Percentiles rank a stretch among this genome's conserved stretches.
Evolutionary conservation across 2,888 invertebrate species (phyloP).

Genomic region (Tyria jacobaeae): DNA sequence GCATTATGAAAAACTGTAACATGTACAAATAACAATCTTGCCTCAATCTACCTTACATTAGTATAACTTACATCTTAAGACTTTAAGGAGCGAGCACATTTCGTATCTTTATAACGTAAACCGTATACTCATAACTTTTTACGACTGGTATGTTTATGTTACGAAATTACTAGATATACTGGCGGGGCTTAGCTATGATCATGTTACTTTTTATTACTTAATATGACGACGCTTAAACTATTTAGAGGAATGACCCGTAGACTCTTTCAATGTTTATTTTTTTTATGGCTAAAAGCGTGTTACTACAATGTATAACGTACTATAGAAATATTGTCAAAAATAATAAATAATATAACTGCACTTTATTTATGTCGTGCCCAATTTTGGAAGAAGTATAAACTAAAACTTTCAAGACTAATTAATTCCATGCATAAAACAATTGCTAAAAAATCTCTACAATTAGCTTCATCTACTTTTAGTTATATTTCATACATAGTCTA

Average conservation of each 20-base stretch:
- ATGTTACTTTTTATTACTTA: slow-evolving; percentile 37
- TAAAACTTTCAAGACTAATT: too few relatives aligned
- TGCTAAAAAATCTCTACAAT: too few relatives aligned
- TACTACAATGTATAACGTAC: too few relatives aligned
- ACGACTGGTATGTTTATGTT: slow-evolving; percentile 42
- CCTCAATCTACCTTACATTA: background rate
- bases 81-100: slow-evolving; percentile 24
- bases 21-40: background rate
- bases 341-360: too few relatives aligned
- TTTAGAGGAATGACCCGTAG: slow-evolving; percentile 7
- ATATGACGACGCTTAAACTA: slow-evolving; percentile 18
- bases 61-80: slow-evolving; percentile 15
- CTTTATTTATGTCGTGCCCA: too few relatives aligned
- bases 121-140: slow-evolving; percentile 37
- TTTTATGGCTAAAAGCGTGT: background rate
- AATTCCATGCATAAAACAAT: too few relatives aligned
- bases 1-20: background rate
- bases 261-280: slow-evolving; percentile 8
- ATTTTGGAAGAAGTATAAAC: too few relatives aligned
- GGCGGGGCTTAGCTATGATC: slow-evolving; percentile 29
- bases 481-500: background rate
- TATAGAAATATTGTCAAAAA: too few relatives aligned
- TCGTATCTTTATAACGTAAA: slow-evolving; percentile 37
- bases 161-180: slow-evolving; percentile 33
- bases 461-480: too few relatives aligned